Evolutionary conservation across 2,797 vertebrate genomes (phyloP).

Genomic region (Gastrophryne carolinensis): DNA sequence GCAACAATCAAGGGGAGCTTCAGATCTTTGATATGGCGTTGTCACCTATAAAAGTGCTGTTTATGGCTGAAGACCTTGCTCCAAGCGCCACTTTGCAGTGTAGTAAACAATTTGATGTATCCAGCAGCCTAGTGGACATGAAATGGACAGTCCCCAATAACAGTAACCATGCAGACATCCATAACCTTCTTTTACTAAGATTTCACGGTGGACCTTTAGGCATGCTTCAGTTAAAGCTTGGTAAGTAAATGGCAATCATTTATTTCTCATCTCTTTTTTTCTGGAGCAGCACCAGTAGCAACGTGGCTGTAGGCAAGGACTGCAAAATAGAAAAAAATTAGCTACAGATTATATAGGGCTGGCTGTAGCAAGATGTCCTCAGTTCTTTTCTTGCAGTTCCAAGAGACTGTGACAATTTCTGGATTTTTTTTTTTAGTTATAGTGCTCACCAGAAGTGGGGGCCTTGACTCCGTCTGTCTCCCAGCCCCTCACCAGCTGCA

Average conservation of each 20-base stretch:
- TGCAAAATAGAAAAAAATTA: too few species aligned
- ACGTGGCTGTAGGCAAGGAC: too few species aligned
- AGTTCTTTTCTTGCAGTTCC: too few species aligned
- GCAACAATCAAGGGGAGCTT: slow-evolving; percentile 84
- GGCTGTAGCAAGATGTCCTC: too few species aligned
- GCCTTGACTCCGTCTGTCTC: too few species aligned
- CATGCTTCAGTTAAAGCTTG: slow-evolving; percentile 81
- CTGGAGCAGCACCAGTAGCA: too few species aligned
- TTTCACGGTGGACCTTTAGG: slow-evolving; percentile 86
- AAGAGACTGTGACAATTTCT: too few species aligned
- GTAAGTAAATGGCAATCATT: slow-evolving; percentile 66
- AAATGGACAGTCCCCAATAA: slow-evolving; percentile 75
- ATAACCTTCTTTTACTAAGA: slow-evolving; percentile 76
- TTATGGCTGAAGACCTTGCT: slow-evolving; percentile 79
- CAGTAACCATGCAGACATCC: slow-evolving; percentile 58
- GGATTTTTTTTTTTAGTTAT: too few species aligned
- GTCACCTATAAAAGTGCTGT: slow-evolving; percentile 77
- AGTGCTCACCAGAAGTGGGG: too few species aligned
- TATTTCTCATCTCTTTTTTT: too few species aligned
- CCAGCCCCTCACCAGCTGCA: too few species aligned
- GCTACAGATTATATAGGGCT: too few species aligned
- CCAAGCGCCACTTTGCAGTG: slow-evolving; percentile 77
- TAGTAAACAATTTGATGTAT: slow-evolving; percentile 70
- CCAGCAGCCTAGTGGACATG: slow-evolving; percentile 77
- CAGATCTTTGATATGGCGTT: slow-evolving; percentile 87